A percentile compares a stretch with the other conserved stretches of the same genome.
These are phyloP conservation scores for Eidolon dupreanum DNA, from an alignment of 2,797 vertebrate genomes.

Conservation along the genomic window DNA sequence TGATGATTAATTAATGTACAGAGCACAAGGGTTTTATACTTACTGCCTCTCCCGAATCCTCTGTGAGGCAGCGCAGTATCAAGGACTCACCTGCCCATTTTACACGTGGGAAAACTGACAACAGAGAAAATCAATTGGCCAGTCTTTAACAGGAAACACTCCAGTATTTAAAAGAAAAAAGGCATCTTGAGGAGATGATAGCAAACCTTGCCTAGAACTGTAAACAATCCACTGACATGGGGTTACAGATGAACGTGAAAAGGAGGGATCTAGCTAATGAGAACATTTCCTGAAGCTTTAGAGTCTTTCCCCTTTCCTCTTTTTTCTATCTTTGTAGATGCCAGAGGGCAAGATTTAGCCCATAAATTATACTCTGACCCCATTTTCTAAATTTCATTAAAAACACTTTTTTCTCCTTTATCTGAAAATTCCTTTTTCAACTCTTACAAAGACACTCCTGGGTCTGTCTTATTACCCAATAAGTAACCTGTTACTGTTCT, in stretches of 20 bases:
- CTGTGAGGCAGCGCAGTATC: not conserved
- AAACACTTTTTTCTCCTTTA: constrained; percentile 58
- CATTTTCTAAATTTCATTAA: constrained; percentile 79
- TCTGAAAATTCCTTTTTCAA: constrained; percentile 70
- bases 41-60: not conserved
- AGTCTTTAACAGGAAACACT: not conserved
- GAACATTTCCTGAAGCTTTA: not conserved
- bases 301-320: not conserved
- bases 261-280: not conserved
- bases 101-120: not conserved
- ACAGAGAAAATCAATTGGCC: not conserved
- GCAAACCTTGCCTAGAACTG: constrained; percentile 31
- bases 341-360: constrained; percentile 24
- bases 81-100: not conserved
- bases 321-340: not conserved
- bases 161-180: not conserved
- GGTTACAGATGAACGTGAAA: not conserved
- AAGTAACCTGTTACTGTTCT: constrained; percentile 57
- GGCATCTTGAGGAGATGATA: not conserved
- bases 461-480: constrained; percentile 72
- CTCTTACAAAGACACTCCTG: constrained; percentile 70
- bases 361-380: constrained; percentile 68
- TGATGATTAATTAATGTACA: not conserved
- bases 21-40: not conserved
- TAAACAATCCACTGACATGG: not conserved